Base-by-base conservation (phyloP, 2,888 invertebrate genomes). In the Mesoligia furuncula region DNA sequence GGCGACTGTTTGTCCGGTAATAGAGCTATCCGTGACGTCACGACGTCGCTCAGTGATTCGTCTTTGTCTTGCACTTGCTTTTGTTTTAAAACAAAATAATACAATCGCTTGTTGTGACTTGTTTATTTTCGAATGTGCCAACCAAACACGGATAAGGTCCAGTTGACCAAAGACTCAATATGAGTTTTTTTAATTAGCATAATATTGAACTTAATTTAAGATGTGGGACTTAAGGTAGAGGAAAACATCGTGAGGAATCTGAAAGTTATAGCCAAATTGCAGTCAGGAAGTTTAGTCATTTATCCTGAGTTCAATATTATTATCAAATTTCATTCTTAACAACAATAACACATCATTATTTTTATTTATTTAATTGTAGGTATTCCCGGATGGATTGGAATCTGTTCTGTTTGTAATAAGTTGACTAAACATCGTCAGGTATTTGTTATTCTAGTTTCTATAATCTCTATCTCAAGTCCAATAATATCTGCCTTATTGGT, bases 1-100 rank as follows among this genome's bases (percentile, higher is more conserved):
- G 57, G 78, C 68, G 78, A 82, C 80, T 84, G 87, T 85, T 88
- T 82, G 81, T 82, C 76, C 83, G 79, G 83, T 80, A 81, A 87
- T 86, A 79, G 84, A 83, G 80, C 79, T 82, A 82, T 78, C 71
- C 70, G 79, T 77, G 86, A 86, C 78, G 65, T 77, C 73, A 73
- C 54, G 79, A 83, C 73, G 64, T 79, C 73, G 73, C 64, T 45
- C 84, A 81, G 73, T 80, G 86, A 87, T 88, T 86, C 78, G 83
- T 87, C 88, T 87, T 86, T 87, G 88, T 87, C 86, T 84, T 66
- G 67, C 80, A 45, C 72, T 81, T 24, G 72, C 61, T 48, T 78
- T 83, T 80, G 66, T 80, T 86, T 66, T 73, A 36, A 42, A 78
- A 83, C 59, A 13, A 84, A 76, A 73, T 80, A 75, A 74, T 45